Base-by-base conservation (phyloP, 2,113 vertebrate species). In the Etheostoma spectabile region DNA sequence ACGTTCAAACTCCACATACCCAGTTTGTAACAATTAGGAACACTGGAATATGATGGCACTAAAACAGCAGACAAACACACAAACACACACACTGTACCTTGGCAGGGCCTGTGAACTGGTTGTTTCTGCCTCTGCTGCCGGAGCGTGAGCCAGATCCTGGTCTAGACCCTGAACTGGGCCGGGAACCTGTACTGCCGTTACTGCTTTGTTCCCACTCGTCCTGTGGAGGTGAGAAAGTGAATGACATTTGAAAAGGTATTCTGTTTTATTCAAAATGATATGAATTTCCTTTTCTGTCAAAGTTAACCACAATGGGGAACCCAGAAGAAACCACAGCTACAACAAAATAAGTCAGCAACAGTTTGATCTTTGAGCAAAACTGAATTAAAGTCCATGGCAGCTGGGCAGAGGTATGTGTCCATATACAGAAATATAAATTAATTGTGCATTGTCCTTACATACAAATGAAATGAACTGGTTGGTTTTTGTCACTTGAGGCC, bases 161-260 rank as follows among this genome's bases (percentile, higher is more conserved):
- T 74, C 94, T 93, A 80, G 95, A 96, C 15, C 95, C 96, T 0
- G 90, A 96, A 48, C 95, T 96, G 0, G 76, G 94, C 74, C 83
- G 79, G 33, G 96, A 97, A 49, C 95, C 96, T 60, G 96, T 80
- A 35, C 95, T 97, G 85, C 95, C 95, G 62, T 96, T 96, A 80
- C 95, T 97, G 90, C 96, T 97, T 89, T 95, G 95, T 82, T 96
- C 96, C 96, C 96, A 96, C 51, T 96, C 95, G 70, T 96, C 96
- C 96, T 96, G 89, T 22, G 12, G 45, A 93, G 82, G 79, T 35
- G 10, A 83, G 10, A 55, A 1, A 69, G n/a, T 76, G 77, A 52
- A 27, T 1, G 48, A 55, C n/a, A 27, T 42, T 42, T 42, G 16
- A 45, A 38, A 24, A 35, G 2, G 15, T 10, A 64, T 38, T 63